Percentiles rank a stretch among this genome's conserved stretches.
phyloP scores from a whole-genome alignment of 2,888 invertebrate species.

The Zygogramma bicolorata region DNA sequence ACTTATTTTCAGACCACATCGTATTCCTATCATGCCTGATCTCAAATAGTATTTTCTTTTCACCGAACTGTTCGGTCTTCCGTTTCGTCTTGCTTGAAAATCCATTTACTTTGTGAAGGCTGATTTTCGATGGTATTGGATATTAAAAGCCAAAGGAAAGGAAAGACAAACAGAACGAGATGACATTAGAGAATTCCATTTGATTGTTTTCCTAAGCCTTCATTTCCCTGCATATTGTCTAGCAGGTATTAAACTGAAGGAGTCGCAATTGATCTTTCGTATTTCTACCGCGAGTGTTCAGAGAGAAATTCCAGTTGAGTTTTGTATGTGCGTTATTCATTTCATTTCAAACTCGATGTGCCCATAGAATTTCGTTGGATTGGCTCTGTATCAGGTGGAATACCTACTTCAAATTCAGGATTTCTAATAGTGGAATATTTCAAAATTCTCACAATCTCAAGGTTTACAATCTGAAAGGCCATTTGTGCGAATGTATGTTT shows the following conservation, averaged over 20 bases:
- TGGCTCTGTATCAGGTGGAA: too few relatives aligned
- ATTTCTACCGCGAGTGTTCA: conserved; percentile 48
- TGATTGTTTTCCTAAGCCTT: conserved; percentile 48
- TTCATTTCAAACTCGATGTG: neutral
- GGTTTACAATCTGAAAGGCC: too few relatives aligned
- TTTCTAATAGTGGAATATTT: too few relatives aligned
- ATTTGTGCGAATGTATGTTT: too few relatives aligned
- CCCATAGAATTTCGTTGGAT: too few relatives aligned
- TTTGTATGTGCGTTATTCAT: neutral
- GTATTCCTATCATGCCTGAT: neutral
- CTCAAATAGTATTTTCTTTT: neutral
- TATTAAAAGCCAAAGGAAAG: conserved; percentile 49
- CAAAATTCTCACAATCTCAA: too few relatives aligned
- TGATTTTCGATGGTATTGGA: conserved; percentile 45
- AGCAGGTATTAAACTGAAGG: conserved; percentile 46
- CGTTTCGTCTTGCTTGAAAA: neutral
- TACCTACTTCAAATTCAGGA: too few relatives aligned
- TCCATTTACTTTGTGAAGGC: neutral
- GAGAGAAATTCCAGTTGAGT: conserved; percentile 44
- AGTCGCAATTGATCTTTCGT: conserved; percentile 34
- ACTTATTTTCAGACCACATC: neutral
- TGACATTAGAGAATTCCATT: conserved; percentile 49
- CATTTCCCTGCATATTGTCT: conserved; percentile 50
- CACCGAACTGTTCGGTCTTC: neutral
- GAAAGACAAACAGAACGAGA: conserved; percentile 50